Conservation (phyloP, 2,113 vertebrate species). For the Tympanuchus pallidicinctus region DNA sequence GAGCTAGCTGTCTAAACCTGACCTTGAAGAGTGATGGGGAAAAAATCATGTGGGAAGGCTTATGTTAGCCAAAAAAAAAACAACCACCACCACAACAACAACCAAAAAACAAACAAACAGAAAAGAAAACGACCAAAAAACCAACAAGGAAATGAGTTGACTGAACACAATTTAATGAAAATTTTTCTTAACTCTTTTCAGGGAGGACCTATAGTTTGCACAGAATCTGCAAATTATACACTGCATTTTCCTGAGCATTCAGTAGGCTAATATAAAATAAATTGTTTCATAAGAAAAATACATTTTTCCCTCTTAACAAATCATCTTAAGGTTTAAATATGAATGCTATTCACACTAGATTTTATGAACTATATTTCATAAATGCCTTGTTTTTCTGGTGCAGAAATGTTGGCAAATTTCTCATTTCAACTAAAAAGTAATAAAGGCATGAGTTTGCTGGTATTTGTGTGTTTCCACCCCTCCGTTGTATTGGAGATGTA, state of each 20-base stretch:
- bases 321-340: not conserved
- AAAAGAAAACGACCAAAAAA: not conserved
- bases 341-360: not conserved
- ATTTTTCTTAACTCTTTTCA: not conserved
- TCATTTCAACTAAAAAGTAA: not conserved
- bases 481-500: conserved; percentile 1
- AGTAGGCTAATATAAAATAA: not conserved
- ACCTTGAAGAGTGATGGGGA: conserved; percentile 21
- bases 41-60: not conserved
- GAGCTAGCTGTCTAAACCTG: conserved; percentile 25
- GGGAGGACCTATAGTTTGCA: not conserved
- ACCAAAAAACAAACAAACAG: not conserved
- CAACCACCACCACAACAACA: no score
- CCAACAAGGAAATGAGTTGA: not conserved
- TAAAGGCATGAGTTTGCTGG: not conserved
- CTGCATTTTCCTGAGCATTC: not conserved
- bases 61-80: not conserved
- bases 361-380: not conserved
- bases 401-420: not conserved
- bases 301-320: not conserved
- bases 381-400: not conserved
- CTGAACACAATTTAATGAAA: not conserved
- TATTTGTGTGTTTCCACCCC: not conserved
- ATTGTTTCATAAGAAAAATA: not conserved
- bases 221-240: not conserved